These are phyloP conservation scores for Cybosia mesomella DNA, from an alignment of 2,888 invertebrate genomes.

Conservation along the genomic window DNA sequence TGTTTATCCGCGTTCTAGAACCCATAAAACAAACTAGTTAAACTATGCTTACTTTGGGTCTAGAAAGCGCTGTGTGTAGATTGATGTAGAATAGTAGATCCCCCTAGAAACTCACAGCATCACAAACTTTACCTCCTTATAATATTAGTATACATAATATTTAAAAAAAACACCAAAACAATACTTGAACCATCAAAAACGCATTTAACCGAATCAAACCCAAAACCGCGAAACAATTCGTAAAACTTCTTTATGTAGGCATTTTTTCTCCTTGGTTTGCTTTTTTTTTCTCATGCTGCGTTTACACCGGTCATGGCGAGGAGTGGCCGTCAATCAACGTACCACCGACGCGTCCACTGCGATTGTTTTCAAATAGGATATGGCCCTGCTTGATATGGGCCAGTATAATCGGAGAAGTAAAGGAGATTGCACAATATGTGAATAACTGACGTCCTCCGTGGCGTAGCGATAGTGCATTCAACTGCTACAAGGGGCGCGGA, in stretches of 20 bases:
- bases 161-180: constrained; percentile 21
- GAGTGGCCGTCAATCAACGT: constrained; percentile 62
- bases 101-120: no score
- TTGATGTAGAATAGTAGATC: no score
- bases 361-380: constrained; percentile 73
- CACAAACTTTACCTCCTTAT: no score
- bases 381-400: constrained; percentile 56
- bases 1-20: no score
- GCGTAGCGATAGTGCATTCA: no score
- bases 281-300: constrained; percentile 33
- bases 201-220: constrained; percentile 25
- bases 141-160: no score
- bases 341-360: constrained; percentile 47
- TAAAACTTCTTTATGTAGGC: constrained; percentile 48
- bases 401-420: constrained; percentile 60
- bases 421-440: constrained; percentile 22
- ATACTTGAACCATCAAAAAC: constrained; percentile 36
- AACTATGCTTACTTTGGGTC: no score
- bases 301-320: constrained; percentile 51
- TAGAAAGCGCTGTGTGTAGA: no score
- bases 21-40: no score
- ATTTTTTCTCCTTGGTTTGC: constrained; percentile 30
- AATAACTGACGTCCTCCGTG: constrained; percentile 15
- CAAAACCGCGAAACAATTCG: constrained; percentile 43
- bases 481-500: no score